Conservation (phyloP, 2,888 invertebrate species). For the Caenorhabditis sinica region DNA sequence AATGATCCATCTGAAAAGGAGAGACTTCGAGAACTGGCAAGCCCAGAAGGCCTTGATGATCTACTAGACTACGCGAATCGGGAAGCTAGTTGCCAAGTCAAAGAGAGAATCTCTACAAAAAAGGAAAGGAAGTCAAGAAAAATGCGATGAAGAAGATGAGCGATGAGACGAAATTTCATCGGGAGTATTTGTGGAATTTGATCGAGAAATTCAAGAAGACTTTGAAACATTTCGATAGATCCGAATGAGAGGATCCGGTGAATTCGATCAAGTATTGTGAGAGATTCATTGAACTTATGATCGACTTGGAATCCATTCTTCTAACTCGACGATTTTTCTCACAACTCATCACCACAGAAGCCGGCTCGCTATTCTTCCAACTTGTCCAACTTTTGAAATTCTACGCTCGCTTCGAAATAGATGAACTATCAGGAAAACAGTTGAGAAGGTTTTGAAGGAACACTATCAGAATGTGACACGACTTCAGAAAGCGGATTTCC, state of each 20-base stretch:
- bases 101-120: constrained; percentile 91
- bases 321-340: constrained; percentile 95
- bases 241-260: constrained; percentile 79
- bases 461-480: constrained; percentile 96
- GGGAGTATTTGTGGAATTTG: constrained; percentile 91
- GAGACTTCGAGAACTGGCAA: constrained; percentile 87
- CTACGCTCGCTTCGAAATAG: constrained; percentile 97
- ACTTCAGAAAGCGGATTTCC: constrained; percentile 95
- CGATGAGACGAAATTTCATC: constrained; percentile 69
- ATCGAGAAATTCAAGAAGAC: constrained; percentile 93
- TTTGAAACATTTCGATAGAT: constrained; percentile 86
- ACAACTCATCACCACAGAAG: constrained; percentile 86
- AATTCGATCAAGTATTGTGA: constrained; percentile 90
- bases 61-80: constrained; percentile 93
- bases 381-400: constrained; percentile 95
- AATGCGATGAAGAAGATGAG: constrained; percentile 56
- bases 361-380: constrained; percentile 86
- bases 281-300: constrained; percentile 95
- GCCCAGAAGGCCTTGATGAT: constrained; percentile 87
- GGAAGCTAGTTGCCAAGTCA: constrained; percentile 90
- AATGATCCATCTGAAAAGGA: constrained; percentile 90
- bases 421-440: constrained; percentile 87
- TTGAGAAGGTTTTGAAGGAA: constrained; percentile 87
- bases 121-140: constrained; percentile 86
- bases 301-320: constrained; percentile 95